A percentile compares a stretch with the other conserved stretches of the same genome.
Evolutionary conservation across 2,888 invertebrate genomes (phyloP).

Genomic region (Aphelenchoides bicaudatus): DNA sequence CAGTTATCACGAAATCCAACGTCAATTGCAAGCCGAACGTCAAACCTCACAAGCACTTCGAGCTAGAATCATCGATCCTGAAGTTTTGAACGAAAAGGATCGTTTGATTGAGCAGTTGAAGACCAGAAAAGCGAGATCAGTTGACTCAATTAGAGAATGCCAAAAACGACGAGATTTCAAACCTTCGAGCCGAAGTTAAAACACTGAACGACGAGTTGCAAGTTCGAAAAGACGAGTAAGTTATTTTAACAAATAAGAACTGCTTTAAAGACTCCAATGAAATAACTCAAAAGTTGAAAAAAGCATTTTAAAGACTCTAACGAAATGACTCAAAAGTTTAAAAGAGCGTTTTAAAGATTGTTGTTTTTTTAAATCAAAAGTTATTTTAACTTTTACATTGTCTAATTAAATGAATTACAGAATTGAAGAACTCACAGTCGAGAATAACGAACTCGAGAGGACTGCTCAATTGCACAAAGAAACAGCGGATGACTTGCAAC

Average conservation of each 20-base stretch:
- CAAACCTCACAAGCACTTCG: background rate
- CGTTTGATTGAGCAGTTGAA: constrained; percentile 3
- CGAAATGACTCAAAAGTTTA: too few species aligned
- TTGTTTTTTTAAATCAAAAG: too few species aligned
- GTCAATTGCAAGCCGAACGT: background rate
- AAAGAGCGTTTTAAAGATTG: too few species aligned
- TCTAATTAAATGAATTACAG: too few species aligned
- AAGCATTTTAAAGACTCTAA: too few species aligned
- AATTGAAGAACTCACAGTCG: background rate
- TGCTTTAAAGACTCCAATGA: too few species aligned
- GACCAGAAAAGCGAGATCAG: background rate
- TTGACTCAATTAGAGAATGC: background rate
- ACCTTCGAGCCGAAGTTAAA: background rate
- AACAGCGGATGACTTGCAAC: background rate
- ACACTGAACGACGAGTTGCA: background rate
- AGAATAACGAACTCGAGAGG: background rate
- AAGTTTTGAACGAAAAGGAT: constrained; percentile 3
- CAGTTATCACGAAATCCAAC: constrained; percentile 5
- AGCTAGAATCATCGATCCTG: background rate
- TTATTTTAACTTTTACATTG: too few species aligned
- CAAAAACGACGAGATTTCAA: background rate
- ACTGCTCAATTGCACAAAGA: too few species aligned
- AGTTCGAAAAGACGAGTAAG: background rate
- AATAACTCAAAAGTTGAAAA: too few species aligned
- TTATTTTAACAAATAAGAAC: too few species aligned